Percentiles rank a stretch among this genome's conserved stretches.
These are phyloP conservation scores for Acanthosepion lycidas DNA, from an alignment of 2,888 invertebrate species.

Conservation along the genomic window DNA sequence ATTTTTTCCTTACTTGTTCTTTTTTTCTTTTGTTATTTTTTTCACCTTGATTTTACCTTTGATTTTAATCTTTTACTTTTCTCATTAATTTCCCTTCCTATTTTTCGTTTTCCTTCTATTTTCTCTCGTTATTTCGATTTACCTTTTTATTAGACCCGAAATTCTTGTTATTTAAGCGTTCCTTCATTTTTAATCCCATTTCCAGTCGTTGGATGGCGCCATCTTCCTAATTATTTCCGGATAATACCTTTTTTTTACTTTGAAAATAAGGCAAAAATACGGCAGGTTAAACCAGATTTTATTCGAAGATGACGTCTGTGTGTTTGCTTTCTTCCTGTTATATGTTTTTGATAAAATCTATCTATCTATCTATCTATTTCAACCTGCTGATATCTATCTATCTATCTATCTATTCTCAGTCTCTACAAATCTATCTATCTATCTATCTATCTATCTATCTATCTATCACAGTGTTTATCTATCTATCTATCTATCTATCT, in stretches of 20 bases:
- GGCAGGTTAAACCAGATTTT: no score
- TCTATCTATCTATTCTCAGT: neutral
- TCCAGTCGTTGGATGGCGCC: neutral
- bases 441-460: neutral
- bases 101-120: no score
- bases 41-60: no score
- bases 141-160: neutral
- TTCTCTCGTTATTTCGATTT: no score
- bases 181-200: conserved; percentile 7
- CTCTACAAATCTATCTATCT: neutral
- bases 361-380: neutral
- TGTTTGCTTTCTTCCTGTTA: no score
- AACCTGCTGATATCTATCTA: neutral
- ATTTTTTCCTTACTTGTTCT: neutral
- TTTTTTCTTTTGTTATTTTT: neutral
- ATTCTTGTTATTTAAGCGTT: neutral
- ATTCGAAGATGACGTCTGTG: no score
- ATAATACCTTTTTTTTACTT: neutral
- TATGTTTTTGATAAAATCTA: neutral
- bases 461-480: neutral
- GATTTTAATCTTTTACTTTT: no score
- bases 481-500: neutral
- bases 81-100: no score
- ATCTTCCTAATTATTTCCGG: neutral
- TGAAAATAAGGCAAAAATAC: neutral